Base-by-base conservation (phyloP, 2,113 vertebrate genomes). In the Leucosticte australis region DNA sequence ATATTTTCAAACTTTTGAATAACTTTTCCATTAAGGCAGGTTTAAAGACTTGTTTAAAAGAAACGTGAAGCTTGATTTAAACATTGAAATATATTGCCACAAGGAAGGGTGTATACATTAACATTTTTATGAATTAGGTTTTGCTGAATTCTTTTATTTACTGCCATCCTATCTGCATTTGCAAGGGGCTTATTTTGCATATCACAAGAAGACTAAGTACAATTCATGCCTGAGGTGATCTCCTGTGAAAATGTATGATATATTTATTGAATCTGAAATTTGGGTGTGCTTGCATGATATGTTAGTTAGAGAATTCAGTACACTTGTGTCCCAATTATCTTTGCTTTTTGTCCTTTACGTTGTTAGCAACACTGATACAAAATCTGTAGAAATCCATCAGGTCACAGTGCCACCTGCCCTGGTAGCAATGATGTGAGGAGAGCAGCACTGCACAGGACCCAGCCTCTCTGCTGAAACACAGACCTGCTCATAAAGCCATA, bases 1-100 rank as follows among this genome's bases (percentile, higher is more conserved):
- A 76, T 95, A 94, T 94, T 97, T 97, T 96, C 75, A 97, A 97
- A 94, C 53, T 90, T 62, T 67, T 71, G 41, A 94, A 89, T 68
- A 94, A 92, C 77, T 96, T 97, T 94, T 94, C 79, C 64, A 83
- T 57, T 94, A 78, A 97, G 70, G 78, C 82, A 95, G n/a, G 47
- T 92, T 97, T 94, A 89, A 78, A 71, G 70, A 76, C 62, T 76
- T 82, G 63, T 92, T 97, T 92, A 84, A 92, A 97, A 94, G 91
- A 97, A 96, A 85, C n/a, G 44, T 42, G 73, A 91, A 70, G 27
- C 30, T 96, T 73, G 31, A 86, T 96, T 97, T 94, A 96, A 96
- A 92, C 49, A 33, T 39, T 46, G 89, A 73, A 91, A 93, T 92
- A 94, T 57, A 77, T 68, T 96, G 83, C 94, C 92, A 90, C 33